Evolutionary conservation across 2,888 invertebrate genomes (phyloP).

Genomic region (Hemistola chrysoprasaria): DNA sequence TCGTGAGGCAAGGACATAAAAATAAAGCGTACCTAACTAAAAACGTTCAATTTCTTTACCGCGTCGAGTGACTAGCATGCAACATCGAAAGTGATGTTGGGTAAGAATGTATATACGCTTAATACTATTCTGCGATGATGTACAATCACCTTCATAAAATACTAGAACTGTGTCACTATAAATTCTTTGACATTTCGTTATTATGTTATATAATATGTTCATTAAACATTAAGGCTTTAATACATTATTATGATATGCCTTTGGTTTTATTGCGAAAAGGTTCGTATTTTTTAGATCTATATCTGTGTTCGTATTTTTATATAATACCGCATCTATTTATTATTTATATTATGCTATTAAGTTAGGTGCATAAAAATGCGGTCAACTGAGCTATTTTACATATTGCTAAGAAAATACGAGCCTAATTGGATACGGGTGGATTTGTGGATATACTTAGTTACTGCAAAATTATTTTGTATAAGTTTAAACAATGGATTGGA

Average conservation of each 20-base stretch:
- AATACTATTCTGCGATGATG: conserved; percentile 28
- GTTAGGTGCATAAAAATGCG: conserved; percentile 49
- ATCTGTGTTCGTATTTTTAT: conserved; percentile 30
- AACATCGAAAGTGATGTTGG: conserved; percentile 59
- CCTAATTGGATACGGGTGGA: conserved; percentile 30
- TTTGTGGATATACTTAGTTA: conserved; percentile 17
- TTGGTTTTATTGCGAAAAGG: conserved; percentile 6
- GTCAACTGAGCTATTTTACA: conserved; percentile 46
- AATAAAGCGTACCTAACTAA: conserved; percentile 60
- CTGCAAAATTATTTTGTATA: conserved; percentile 15
- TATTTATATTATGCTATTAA: conserved; percentile 42
- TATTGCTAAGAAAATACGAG: conserved; percentile 41
- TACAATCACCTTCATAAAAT: conserved; percentile 42
- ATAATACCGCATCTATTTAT: conserved; percentile 45
- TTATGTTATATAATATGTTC: no score
- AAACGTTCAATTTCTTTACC: conserved; percentile 59
- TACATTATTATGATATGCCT: background rate
- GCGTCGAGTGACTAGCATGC: conserved; percentile 51
- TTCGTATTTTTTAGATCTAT: no score
- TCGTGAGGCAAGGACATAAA: conserved; percentile 70
- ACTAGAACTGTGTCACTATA: conserved; percentile 23
- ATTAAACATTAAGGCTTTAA: no score
- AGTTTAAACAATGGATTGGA: no score
- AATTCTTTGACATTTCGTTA: background rate
- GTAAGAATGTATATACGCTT: conserved; percentile 51